Evolutionary conservation across 1,140 invertebrate genomes (phyloP), one percentile per base, ranked within the genome.

Genomic region (Hypsibius dujardini): DNA sequence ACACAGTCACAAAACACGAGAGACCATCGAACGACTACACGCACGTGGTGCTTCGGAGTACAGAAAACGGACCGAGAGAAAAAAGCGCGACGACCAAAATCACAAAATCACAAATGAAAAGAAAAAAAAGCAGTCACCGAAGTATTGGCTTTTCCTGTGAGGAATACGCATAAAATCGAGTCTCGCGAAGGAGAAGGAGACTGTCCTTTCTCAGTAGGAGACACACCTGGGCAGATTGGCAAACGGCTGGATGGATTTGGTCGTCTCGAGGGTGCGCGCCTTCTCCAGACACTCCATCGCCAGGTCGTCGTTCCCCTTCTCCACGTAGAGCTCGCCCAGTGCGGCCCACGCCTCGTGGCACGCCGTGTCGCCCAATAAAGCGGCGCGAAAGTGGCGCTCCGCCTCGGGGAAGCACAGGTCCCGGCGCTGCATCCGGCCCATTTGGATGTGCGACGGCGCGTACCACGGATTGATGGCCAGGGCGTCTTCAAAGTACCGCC

Each of bases 291-390:
- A 67, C 42, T 15, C 62, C 62, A 67, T 67, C 12, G 62, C 62
- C 62, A 15, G 12, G 12, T 67, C 62, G 42, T 67, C 62, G 42
- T 67, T 67, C 3, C 62, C 62, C 12, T 67, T 67, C 62, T 67
- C 62, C 12, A 67, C 12, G 42, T 15, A 67, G 12, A 67, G 42
- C 42, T 67, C 62, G 12, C 62, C 62, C 7, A 67, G 62, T 15
- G 62, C 62, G 12, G 62, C 62, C 62, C 62, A 67, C 3, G 62
- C 62, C 42, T 67, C 62, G 42, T 15, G 42, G 42, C 62, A 67
- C 3, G 62, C 7, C 12, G 62, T 7, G 62, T 67, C 62, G 12
- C 62, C 62, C 62, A 15, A 42, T 7, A 67, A 42, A 3, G 62
- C 62, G 3, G 12, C 62, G 12, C 62, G 12, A 42, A 67, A 67